phyloP scores from a whole-genome alignment of 2,888 invertebrate genomes.

The Caenorhabditis becei region DNA sequence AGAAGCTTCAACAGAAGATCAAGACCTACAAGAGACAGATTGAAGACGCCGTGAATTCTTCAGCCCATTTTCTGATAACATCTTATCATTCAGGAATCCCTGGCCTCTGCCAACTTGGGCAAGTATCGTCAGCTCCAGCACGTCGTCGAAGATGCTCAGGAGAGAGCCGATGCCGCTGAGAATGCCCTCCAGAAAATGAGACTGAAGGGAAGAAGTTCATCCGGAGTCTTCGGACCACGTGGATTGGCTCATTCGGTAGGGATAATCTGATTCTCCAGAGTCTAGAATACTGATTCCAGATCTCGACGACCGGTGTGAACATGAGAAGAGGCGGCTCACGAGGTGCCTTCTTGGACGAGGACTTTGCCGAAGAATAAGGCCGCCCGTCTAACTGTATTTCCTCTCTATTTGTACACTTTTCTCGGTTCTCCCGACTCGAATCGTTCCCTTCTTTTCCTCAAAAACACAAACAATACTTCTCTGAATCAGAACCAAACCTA shows the following conservation, averaged over 20 bases:
- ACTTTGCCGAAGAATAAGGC: constrained; percentile 67
- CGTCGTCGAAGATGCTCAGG: constrained; percentile 82
- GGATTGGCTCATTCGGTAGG: constrained; percentile 73
- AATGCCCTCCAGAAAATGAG: constrained; percentile 83
- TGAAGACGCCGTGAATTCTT: constrained; percentile 84
- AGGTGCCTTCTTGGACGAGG: constrained; percentile 70
- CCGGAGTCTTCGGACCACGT: constrained; percentile 69
- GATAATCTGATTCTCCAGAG: neutral
- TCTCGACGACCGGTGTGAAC: constrained; percentile 61
- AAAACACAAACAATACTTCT: constrained; percentile 41
- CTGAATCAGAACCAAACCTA: constrained; percentile 50
- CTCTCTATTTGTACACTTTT: constrained; percentile 56
- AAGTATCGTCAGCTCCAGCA: constrained; percentile 84
- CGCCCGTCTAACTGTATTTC: constrained; percentile 7
- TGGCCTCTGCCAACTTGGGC: constrained; percentile 84
- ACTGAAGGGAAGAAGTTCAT: constrained; percentile 80
- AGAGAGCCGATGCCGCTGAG: constrained; percentile 83
- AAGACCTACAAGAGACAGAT: constrained; percentile 84
- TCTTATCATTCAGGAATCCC: constrained; percentile 81
- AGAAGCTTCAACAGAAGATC: constrained; percentile 93
- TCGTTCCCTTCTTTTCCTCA: neutral
- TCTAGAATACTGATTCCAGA: constrained; percentile 28
- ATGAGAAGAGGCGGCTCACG: constrained; percentile 66
- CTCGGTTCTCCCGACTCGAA: neutral
- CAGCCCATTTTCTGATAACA: neutral